Base-by-base conservation (phyloP, 2,113 vertebrate species). In the Haliaeetus leucogaster region DNA sequence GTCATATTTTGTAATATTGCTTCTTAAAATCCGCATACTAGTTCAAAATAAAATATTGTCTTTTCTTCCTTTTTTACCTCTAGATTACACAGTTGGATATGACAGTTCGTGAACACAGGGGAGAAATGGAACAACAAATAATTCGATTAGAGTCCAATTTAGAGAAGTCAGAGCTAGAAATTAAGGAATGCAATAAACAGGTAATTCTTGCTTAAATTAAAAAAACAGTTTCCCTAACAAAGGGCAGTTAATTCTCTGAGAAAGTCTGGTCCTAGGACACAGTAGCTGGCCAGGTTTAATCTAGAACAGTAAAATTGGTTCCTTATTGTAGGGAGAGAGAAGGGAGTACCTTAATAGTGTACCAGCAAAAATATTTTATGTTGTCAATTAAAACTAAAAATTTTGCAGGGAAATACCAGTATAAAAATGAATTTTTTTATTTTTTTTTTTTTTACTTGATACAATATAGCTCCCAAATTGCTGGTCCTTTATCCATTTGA, bases 71-170 rank as follows among this genome's bases (percentile, higher is more conserved):
- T 66, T 84, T 88, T 93, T 94, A 48, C 78, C n/a, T 96, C 95
- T 97, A 99, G 99, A 98, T 99, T 88, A 97, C 98, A 50, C 99
- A 99, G 96, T 96, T 99, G 97, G 99, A 99, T 78, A 98, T 98
- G 97, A 98, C 98, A 89, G 98, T 99, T 98, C 97, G 91, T 73
- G 99, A 99, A n/a, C 99, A 99, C 77, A 99, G 97, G 86, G 98
- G 98, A 97, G 98, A 99, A 98, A 98, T 99, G 98, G 98, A 99
- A 89, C 99, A 98, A 96, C 99, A 99, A 98, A 98, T 99, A 95
- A 98, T 98, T 97, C 97, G 93, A 93, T 98, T 99, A 93, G 98
- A 99, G 95, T 98, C 97, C 81, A 98, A 91, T 68, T 98, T 99
- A 93, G 98, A 99, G 93, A 99, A 98, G 96, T 98, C 98, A 61